A percentile compares a stretch with the other conserved stretches of the same genome.
phyloP scores from a whole-genome alignment of 2,888 invertebrate genomes.

The Megastigmus dorsalis region DNA sequence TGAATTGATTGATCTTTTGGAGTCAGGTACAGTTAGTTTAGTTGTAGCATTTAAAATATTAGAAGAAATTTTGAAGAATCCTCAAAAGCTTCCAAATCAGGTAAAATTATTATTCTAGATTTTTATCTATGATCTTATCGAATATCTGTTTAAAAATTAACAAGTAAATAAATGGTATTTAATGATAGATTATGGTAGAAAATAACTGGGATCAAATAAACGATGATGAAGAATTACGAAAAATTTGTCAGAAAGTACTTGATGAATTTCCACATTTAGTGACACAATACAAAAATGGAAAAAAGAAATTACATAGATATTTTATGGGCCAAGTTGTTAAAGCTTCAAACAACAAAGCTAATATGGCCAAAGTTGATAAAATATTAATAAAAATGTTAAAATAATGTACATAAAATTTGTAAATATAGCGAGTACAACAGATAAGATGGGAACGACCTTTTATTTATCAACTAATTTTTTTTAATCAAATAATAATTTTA shows the following conservation, averaged over 20 bases:
- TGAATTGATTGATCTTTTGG: slow-evolving; percentile 80
- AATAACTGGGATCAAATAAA: slow-evolving; percentile 81
- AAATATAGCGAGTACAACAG: too few relatives aligned
- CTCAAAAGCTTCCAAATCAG: slow-evolving; percentile 72
- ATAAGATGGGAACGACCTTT: too few relatives aligned
- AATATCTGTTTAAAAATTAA: background rate
- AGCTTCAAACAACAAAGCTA: slow-evolving; percentile 79
- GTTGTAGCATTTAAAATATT: slow-evolving; percentile 77
- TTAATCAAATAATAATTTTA: slow-evolving; percentile 26
- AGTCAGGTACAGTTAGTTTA: slow-evolving; percentile 79
- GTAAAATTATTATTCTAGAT: slow-evolving; percentile 63
- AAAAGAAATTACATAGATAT: slow-evolving; percentile 81
- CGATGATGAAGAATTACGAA: slow-evolving; percentile 78
- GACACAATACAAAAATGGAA: slow-evolving; percentile 81
- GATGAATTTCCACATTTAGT: slow-evolving; percentile 81
- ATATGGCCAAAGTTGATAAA: slow-evolving; percentile 80
- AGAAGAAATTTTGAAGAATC: slow-evolving; percentile 73
- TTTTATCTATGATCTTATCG: background rate
- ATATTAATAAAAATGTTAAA: slow-evolving; percentile 80
- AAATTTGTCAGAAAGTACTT: slow-evolving; percentile 79
- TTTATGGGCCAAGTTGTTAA: slow-evolving; percentile 80
- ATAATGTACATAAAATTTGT: slow-evolving; percentile 31
- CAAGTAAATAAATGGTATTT: background rate
- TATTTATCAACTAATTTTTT: slow-evolving; percentile 34
- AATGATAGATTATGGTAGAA: slow-evolving; percentile 77